Evolutionary conservation across 2,113 vertebrate species (phyloP), one percentile per base, ranked within the genome.

Genomic region (Aegypius monachus): DNA sequence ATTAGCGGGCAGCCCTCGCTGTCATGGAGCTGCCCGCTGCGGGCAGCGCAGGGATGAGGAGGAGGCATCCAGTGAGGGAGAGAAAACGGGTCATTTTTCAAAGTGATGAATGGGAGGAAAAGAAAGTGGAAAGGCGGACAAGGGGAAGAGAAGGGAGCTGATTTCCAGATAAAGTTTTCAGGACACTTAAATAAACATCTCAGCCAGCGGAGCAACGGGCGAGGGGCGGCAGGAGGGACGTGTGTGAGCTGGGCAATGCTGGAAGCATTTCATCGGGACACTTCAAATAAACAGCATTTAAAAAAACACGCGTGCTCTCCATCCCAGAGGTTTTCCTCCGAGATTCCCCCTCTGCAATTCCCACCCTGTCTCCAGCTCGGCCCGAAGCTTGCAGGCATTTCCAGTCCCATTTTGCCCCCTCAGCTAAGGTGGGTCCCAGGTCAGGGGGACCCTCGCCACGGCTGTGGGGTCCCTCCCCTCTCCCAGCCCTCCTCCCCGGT

Each of bases 81-180:
- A 93, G 80, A 82, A 83, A 91, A 72, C 0, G 6, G 62, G 34
- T 91, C 87, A 86, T 96, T 97, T 92, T 81, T 97, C 94, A 97
- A 94, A 94, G 97, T 97, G 97, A 97, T 97, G 91, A 93, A 97
- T 97, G 96, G 95, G 91, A 95, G 80, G 94, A 96, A 97, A 95
- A 83, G 96, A 97, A 96, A 96, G 92, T 95, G 97, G 92, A 94
- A 93, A 95, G 89, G 94, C 47, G 3, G 81, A 96, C 77, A 87
- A 95, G 96, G 95, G 73, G 77, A 88, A 93, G 70, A 95, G 95
- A 92, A 94, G 79, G 94, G 95, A 94, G 89, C 88, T 42, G 95
- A 96, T 97, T 86, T 82, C 58, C 95, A 92, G 96, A 97, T 97
- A 97, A 97, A 88, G 89, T 93, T 94, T 94, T 89, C 92, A 75